These are phyloP conservation scores for Zapornia atra DNA, from an alignment of 2,113 vertebrate species.

Conservation along the genomic window DNA sequence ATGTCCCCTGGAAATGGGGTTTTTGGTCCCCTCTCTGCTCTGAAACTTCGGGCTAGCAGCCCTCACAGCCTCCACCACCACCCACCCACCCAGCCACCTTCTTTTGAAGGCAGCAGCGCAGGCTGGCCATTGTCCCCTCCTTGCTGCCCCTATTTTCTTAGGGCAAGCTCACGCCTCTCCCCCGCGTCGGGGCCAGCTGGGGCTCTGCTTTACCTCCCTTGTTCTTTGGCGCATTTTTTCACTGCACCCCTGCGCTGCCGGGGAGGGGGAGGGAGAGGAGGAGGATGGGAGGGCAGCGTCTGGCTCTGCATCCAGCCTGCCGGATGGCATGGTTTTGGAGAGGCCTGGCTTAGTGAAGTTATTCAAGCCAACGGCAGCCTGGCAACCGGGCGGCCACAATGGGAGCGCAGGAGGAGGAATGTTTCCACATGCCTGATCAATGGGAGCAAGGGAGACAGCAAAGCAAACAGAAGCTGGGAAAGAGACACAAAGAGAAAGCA, in stretches of 20 bases:
- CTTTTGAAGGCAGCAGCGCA: neutral
- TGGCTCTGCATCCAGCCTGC: conserved; percentile 45
- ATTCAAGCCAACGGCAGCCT: conserved; percentile 81
- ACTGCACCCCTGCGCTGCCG: conserved; percentile 19
- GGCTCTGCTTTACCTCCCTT: conserved; percentile 2
- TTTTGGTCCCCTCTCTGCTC: neutral
- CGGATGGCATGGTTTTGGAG: conserved; percentile 72
- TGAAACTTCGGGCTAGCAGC: neutral
- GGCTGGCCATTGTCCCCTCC: conserved; percentile 7
- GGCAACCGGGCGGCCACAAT: conserved; percentile 82
- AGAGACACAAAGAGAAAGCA: conserved; percentile 81
- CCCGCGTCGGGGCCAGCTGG: neutral
- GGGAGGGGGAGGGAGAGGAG: conserved; percentile 30
- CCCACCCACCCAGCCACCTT: conserved; percentile 17
- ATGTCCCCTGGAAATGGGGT: neutral
- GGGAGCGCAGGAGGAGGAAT: conserved; percentile 83
- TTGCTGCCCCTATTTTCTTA: neutral
- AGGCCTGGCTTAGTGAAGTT: conserved; percentile 74
- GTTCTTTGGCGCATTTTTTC: conserved; percentile 59
- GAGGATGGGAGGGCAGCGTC: conserved; percentile 50
- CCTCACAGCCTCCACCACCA: neutral
- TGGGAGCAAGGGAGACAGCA: conserved; percentile 83
- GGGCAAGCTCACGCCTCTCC: neutral
- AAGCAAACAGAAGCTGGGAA: conserved; percentile 86
- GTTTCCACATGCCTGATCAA: conserved; percentile 89